These are phyloP conservation scores for Antennarius maculatus DNA, from an alignment of 2,797 vertebrate species.

Conservation along the genomic window DNA sequence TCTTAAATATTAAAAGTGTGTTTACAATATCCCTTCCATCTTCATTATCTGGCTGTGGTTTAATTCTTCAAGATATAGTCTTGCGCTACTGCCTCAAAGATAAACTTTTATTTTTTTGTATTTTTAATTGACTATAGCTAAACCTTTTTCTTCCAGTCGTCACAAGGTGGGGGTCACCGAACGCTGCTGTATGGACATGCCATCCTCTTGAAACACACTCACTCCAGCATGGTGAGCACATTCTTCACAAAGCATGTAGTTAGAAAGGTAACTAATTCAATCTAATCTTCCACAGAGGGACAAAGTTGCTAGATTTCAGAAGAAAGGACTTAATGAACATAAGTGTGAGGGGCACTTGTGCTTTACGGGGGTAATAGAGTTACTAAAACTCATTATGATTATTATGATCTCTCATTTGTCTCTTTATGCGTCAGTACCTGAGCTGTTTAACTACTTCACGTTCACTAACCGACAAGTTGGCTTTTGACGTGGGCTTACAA, in stretches of 20 bases:
- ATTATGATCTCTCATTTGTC: neutral
- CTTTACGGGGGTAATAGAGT: too few species aligned
- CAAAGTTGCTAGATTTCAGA: neutral
- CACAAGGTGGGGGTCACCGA: constrained; percentile 92
- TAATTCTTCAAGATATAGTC: neutral
- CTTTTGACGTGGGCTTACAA: constrained; percentile 93
- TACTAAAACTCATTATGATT: too few species aligned
- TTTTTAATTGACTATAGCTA: constrained; percentile 9
- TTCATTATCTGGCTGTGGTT: neutral
- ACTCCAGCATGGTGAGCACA: constrained; percentile 90
- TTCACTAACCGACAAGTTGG: constrained; percentile 94
- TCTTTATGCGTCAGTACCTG: constrained; percentile 83
- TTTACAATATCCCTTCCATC: neutral
- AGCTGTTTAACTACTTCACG: constrained; percentile 93
- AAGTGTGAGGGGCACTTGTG: too few species aligned
- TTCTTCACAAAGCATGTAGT: neutral
- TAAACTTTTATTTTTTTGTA: neutral
- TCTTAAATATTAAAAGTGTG: neutral
- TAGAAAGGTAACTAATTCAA: neutral
- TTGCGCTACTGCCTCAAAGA: neutral
- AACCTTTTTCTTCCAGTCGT: constrained; percentile 79
- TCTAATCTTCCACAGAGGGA: neutral
- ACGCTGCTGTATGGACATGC: constrained; percentile 93
- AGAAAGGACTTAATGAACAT: too few species aligned
- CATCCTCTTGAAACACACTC: constrained; percentile 91